Conservation (phyloP, 2,113 vertebrate genomes). For the Sus scrofa region T2T-Sscrofa CM000825.6:60266501-60267000, state of each 20-base stretch:
- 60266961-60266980: not conserved
- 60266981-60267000: not conserved
- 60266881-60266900: not conserved
- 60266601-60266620: not conserved
- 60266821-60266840: not conserved
- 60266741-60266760: accelerated
- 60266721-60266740: not conserved
- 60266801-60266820: not conserved
- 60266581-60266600: not conserved
- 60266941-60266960: not conserved
- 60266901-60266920: not conserved
- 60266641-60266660: accelerated
- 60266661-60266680: not conserved
- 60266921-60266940: too few species aligned
- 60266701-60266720: not conserved
- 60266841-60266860: not conserved
- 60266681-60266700: too few species aligned
- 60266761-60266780: not conserved
- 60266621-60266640: not conserved
- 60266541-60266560: too few species aligned
- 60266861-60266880: not conserved
- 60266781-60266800: accelerated
- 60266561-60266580: not conserved
- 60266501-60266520: too few species aligned
- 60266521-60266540: too few species aligned